A percentile compares a stretch with the other conserved stretches of the same genome.
These are phyloP conservation scores for Neocrepidodera transversa DNA, from an alignment of 2,888 invertebrate genomes.

Conservation along the genomic window DNA sequence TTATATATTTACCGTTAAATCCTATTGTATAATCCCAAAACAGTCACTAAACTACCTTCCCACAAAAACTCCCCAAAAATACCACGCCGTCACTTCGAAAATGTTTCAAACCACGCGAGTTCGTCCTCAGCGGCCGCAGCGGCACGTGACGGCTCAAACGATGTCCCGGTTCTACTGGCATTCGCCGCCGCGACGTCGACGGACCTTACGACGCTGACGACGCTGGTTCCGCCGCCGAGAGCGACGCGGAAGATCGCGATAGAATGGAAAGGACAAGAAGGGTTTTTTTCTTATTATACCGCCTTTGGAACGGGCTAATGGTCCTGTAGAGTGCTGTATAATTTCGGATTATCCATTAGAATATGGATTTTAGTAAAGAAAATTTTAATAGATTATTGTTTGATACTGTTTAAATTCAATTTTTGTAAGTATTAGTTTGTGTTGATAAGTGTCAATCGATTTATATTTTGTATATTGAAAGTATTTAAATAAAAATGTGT, in stretches of 20 bases:
- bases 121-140: constrained; percentile 34
- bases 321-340: not conserved
- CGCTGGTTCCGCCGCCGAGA: constrained; percentile 6
- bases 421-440: too few relatives aligned
- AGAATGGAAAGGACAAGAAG: not conserved
- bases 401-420: too few relatives aligned
- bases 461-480: too few relatives aligned
- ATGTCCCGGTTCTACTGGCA: constrained; percentile 53
- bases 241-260: constrained; percentile 8
- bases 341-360: too few relatives aligned
- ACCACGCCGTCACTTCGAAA: constrained; percentile 3
- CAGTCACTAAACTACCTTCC: not conserved
- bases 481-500: too few relatives aligned
- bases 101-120: constrained; percentile 32
- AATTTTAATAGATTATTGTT: too few relatives aligned
- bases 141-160: constrained; percentile 45
- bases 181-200: constrained; percentile 47
- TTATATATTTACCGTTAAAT: not conserved
- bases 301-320: not conserved
- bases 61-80: constrained; percentile 7
- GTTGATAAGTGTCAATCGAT: too few relatives aligned
- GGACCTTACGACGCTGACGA: constrained; percentile 18
- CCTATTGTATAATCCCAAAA: not conserved
- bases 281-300: constrained; percentile 1
- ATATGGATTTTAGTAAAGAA: too few relatives aligned